Evolutionary conservation across 2,888 invertebrate genomes (phyloP), one percentile per base, ranked within the genome.

Genomic region (Volucella zonaria): DNA sequence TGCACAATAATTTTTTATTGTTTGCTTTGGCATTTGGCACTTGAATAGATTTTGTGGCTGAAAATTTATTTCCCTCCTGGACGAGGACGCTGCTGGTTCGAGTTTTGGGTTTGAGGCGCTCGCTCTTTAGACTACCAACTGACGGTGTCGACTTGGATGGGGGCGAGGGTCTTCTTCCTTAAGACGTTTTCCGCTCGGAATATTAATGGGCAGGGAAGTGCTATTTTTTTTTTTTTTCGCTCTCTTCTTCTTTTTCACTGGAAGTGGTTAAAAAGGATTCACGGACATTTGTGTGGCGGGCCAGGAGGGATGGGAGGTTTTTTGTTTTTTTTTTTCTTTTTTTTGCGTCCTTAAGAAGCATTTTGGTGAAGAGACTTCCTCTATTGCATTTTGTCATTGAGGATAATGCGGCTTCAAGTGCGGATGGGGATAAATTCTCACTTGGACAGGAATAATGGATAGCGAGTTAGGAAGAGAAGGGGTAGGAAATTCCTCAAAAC

Each of bases 1-100:
- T 85, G 85, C 85, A 76, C 85, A 85, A 85, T 85, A 80, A 80
- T 82, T 85, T 80, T 85, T 85, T 85, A 80, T 85, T 85, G 85
- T 85, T 85, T 85, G 85, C 85, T 73, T 80, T 85, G 73, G 71
- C 85, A 80, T 80, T 85, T 85, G 85, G 81, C 85, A 81, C 85
- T 85, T 81, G 85, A 85, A 85, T 85, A 81, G 85, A 85, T 85
- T 85, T 76, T 73, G 80, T 80, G 80, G 80, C 66, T 73, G 59
- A 73, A 64, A 58, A 85, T 85, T 85, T 85, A 85, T 85, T 77
- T 77, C 68, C 58, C 51, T 64, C 59, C 51, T 42, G 38, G 78
- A 51, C 66, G 49, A 68, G 58, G 62, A 15, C 40, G 23, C 18
- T 62, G 43, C 14, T n/a, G 23, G 31, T 31, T 31, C 6, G 31